A percentile compares a stretch with the other conserved stretches of the same genome.
Conservation (phyloP, 2,797 vertebrate species). For the Hemitrygon akajei region DNA sequence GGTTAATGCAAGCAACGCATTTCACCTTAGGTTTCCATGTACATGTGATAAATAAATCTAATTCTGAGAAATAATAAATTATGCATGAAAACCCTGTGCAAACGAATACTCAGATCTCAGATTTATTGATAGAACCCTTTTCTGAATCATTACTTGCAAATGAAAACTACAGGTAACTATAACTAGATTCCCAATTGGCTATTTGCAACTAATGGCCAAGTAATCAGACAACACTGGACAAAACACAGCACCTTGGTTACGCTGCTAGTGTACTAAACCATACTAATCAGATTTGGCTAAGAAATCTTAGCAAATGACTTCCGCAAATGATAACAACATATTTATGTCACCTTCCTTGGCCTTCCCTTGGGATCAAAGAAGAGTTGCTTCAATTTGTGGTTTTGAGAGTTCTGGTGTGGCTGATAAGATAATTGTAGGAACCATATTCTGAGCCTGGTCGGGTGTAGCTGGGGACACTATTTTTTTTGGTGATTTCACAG, state of each 20-base stretch:
- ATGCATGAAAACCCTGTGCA: neutral
- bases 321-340: neutral
- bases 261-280: neutral
- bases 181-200: neutral
- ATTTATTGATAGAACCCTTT: neutral
- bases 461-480: too few relatives aligned
- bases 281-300: neutral
- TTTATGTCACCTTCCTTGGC: neutral
- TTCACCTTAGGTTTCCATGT: too few relatives aligned
- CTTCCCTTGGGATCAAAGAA: too few relatives aligned
- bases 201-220: neutral
- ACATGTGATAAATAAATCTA: too few relatives aligned
- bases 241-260: neutral
- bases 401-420: too few relatives aligned
- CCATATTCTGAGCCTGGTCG: too few relatives aligned
- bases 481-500: too few relatives aligned
- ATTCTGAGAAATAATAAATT: neutral
- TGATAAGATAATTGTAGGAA: too few relatives aligned
- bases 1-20: too few relatives aligned
- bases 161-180: neutral
- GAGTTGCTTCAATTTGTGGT: too few relatives aligned
- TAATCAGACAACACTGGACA: neutral
- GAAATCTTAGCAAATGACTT: neutral
- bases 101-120: neutral
- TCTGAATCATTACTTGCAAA: neutral